Evolutionary conservation across 1,140 invertebrate genomes (phyloP), one percentile per base, ranked within the genome.

Genomic region (Trinorchestia longiramus): DNA sequence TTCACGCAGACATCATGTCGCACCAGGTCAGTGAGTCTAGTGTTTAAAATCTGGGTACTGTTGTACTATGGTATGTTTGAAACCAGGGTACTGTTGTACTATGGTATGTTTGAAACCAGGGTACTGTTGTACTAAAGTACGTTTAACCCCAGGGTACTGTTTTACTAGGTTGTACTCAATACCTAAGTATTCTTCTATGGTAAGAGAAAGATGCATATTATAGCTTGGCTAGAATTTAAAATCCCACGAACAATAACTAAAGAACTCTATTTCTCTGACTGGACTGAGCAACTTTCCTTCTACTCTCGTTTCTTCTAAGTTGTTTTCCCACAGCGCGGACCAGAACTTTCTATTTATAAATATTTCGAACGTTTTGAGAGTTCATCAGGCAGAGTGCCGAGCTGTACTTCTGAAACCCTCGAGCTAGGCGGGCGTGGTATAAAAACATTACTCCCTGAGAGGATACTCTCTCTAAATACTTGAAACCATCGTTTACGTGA

Each of bases 1-100:
- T 99, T 15, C 98, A 98, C 97, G 98, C 98, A 1, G 99, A 99
- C 97, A 97, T 99, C 96, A 98, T 99, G 96, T 98, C 98, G 88
- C 98, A 99, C 97, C 98, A 98, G 96, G 96, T 97, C 62, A 95
- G 96, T 95, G 8, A 41, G 41, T 90, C n/a, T 42, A 3, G 62
- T 19, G 6, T 53, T 6, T 19, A 53, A 53, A 6, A 53, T 53
- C 47, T 8, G 19, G 6, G 47, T 53, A 53, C 47, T 53, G 47
- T 19, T 53, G 47, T 53, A 53, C 47, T 53, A 19, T 8, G 47
- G 19, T 19, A 53, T 8, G 6, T 19, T 53, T 19, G 19, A 19
- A 6, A 53, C 6, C 47, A 19, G 19, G 6, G 19, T 6, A 53
- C 47, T 53, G 47, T 53, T 19, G 47, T 53, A 19, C 47, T 53